Evolutionary conservation across 2,888 invertebrate species (phyloP), one percentile per base, ranked within the genome.

Genomic region (Oconnorella tubifera): DNA sequence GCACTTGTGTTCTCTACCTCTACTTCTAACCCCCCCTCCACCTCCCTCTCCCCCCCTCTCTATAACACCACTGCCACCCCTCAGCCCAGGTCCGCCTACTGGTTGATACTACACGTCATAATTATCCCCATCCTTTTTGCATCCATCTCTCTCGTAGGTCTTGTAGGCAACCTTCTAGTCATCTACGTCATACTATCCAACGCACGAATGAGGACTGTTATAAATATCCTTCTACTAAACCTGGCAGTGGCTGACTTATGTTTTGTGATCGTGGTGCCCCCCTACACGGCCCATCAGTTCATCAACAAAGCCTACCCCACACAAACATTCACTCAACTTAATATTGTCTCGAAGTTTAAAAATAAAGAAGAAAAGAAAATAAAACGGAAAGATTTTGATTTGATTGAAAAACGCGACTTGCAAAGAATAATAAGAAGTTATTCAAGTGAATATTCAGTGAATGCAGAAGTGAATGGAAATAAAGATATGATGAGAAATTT

Each of bases 221-320:
- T 64, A 10, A 70, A 70, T 40, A 33, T 69, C 25, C 61, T 70
- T 19, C 63, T 70, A 19, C 62, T 70, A 25, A 70, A 70, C 59
- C 65, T 71, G 40, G 71, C 71, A 28, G 40, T 70, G 25, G 71
- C 71, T 14, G 71, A 71, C 61, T 65, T 71, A n/a, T 69, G 68
- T 10, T 71, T 72, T 56, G 64, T 70, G 33, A 50, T 69, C 33
- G 69, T 72, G 27, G 65, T 70, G 19, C 69, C 69, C 14, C 70
- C 70, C 1, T 70, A 68, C 56, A 70, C 71, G 3, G 68, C 68
- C 3, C 66, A 70, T 33, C 61, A 61, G 10, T 56, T 69, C 33
- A 67, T 67, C 32, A 59, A 49, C 10, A 19, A 69, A 10, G 64
- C 67, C 31, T 56, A 55, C 2, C 88, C 89, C 10, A 86, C 40